Base-by-base conservation (phyloP, 2,797 vertebrate species). In the Tokudaia tokunoshimensis region DNA sequence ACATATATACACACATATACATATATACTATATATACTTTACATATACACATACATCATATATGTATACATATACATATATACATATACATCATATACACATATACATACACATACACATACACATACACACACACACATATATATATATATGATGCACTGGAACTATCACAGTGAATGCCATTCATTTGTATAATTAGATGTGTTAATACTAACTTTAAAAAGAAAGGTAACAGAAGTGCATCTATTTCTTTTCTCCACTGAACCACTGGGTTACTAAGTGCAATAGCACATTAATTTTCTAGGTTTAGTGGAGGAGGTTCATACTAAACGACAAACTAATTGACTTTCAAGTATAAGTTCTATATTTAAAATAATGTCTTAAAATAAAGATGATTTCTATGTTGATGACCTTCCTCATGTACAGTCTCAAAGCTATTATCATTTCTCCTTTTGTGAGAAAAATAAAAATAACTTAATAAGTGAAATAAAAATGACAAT, bases 401-500 rank as follows among this genome's bases (percentile, higher is more conserved):
- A 83, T 79, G 72, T 96, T 24, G 87, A 24, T 74, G 52, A 4
- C 59, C 22, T 47, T 90, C 37, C 34, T 10, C 1, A 44, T 24
- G 3, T 4, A 87, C 47, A 57, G 37, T 57, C 67, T 89, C 59
- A 94, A 94, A 81, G 15, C 13, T 92, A 88, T 41, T 61, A 72
- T 44, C 86, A 92, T 74, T 96, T 96, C 44, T 67, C 86, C 75
- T 92, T 79, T 88, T 90, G 75, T 93, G 15, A 44, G 31, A 92
- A 67, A n/a, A 84, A 92, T 95, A 19, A 83, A 47, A 29, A 86
- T 24, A 3, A 90, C 90, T 96, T 94, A 80, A 52, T 90, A 83
- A 86, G 29, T 75, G 26, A 92, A 10, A 90, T 55, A 59, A 89
- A 88, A 89, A 78, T 65, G 10, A 88, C 7, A 13, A 67, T 47